Evolutionary conservation across 1,140 invertebrate species (phyloP).

Genomic region (Drosophila pruinosa): DNA sequence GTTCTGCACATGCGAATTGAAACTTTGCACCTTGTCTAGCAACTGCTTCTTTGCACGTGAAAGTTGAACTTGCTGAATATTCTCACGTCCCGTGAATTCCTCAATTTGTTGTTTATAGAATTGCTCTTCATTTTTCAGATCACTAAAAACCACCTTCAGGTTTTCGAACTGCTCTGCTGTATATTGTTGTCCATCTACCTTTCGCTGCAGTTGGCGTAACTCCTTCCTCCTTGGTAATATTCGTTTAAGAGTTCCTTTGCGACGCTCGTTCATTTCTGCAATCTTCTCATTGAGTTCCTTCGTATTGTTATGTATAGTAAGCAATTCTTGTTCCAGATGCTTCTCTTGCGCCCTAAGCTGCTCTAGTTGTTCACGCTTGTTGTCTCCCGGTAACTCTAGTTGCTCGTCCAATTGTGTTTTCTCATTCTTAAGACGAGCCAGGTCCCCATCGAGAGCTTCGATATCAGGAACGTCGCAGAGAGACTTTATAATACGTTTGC

Average conservation of each 20-base stretch:
- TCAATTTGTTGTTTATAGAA: conserved; percentile 46
- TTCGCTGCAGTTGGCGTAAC: conserved; percentile 12
- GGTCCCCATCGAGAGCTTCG: neutral
- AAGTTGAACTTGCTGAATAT: conserved; percentile 65
- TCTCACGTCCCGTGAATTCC: conserved; percentile 35
- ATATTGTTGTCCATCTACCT: conserved; percentile 32
- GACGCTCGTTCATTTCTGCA: neutral
- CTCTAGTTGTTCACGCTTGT: neutral
- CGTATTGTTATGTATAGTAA: neutral
- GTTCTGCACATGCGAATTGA: conserved; percentile 51
- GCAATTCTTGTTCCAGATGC: conserved; percentile 4
- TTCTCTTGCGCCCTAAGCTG: neutral
- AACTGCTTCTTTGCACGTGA: conserved; percentile 64
- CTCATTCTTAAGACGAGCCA: conserved; percentile 1
- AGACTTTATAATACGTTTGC: conserved; percentile 8
- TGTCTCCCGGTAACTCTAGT: neutral
- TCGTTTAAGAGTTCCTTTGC: neutral
- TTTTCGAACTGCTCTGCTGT: conserved; percentile 24
- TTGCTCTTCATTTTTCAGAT: conserved; percentile 34
- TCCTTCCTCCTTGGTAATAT: neutral
- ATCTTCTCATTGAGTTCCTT: conserved; percentile 3
- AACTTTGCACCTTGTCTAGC: conserved; percentile 54
- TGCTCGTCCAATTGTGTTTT: conserved; percentile 20
- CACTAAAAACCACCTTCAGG: conserved; percentile 19
- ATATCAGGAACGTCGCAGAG: conserved; percentile 13